These are phyloP conservation scores for Hydroisotoma schaefferi DNA, from an alignment of 2,888 invertebrate species.

Conservation along the genomic window DNA sequence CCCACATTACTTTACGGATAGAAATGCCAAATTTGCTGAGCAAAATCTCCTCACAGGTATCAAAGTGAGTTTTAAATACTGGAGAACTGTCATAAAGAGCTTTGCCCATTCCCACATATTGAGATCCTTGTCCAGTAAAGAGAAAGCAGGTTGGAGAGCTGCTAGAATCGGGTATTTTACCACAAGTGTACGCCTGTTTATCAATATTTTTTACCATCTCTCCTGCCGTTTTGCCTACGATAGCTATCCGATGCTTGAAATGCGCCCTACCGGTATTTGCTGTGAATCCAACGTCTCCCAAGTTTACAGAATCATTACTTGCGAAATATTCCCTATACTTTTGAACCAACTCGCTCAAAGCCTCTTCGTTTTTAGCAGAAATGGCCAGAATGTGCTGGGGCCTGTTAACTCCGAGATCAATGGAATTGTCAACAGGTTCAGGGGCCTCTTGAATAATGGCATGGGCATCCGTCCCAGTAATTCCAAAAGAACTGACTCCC, in stretches of 20 bases:
- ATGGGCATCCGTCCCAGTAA: conserved; percentile 11
- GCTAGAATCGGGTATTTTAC: background rate
- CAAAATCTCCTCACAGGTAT: conserved; percentile 1
- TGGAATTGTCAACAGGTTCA: background rate
- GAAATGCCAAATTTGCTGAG: conserved; percentile 3
- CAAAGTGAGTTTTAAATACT: conserved; percentile 6
- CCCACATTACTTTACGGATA: conserved; percentile 2
- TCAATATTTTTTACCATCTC: background rate
- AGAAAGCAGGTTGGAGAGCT: conserved; percentile 10
- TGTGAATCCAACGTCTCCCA: background rate
- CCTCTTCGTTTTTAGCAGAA: conserved; percentile 5
- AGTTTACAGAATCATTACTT: too few relatives aligned
- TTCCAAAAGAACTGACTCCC: conserved; percentile 6
- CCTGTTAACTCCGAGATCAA: background rate
- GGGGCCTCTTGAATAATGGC: conserved; percentile 10
- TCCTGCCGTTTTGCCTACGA: background rate
- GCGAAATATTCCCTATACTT: background rate
- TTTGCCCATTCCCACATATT: conserved; percentile 17
- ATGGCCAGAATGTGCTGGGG: background rate
- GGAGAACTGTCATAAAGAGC: conserved; percentile 9
- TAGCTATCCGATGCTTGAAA: background rate
- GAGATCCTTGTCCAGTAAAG: conserved; percentile 17
- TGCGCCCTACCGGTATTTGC: background rate
- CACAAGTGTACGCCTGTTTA: background rate
- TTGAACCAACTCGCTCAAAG: background rate